Evolutionary conservation across 1,140 invertebrate species (phyloP).

Genomic region (Muscidifurax raptorellus): DNA sequence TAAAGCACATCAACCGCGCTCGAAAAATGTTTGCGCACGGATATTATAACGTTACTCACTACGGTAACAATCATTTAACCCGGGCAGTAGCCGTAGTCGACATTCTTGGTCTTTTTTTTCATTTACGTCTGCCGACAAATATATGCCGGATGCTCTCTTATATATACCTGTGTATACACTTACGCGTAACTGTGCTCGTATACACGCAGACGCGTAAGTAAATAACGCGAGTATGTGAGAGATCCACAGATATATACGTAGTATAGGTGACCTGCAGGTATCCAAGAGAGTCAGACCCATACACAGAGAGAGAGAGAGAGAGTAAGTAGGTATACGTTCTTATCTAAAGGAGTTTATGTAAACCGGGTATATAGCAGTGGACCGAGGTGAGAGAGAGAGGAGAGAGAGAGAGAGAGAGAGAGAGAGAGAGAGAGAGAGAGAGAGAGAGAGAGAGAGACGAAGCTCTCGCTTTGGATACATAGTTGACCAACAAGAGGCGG

Average conservation of each 20-base stretch:
- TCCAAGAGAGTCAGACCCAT: background rate
- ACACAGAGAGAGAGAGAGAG: conserved; percentile 37
- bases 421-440: no score
- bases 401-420: no score
- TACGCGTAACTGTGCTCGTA: background rate
- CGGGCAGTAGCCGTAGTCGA: background rate
- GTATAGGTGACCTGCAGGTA: no score
- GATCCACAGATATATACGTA: no score
- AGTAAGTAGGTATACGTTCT: conserved; percentile 18
- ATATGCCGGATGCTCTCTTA: background rate
- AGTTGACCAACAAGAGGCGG: background rate
- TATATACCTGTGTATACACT: background rate
- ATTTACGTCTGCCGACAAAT: background rate
- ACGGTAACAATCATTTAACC: conserved; percentile 1
- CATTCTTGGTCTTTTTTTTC: background rate
- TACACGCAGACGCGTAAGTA: background rate
- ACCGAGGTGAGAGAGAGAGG: conserved; percentile 8
- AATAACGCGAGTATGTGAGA: conserved; percentile 20
- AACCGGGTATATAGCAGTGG: conserved; percentile 48
- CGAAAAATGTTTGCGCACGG: background rate
- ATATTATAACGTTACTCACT: background rate
- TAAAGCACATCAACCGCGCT: background rate
- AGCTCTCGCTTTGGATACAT: no score
- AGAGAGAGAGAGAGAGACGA: no score
- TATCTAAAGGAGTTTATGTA: conserved; percentile 52